These are phyloP conservation scores for Leptinotarsa rubiginosa DNA, from an alignment of 2,888 invertebrate species.

Conservation along the genomic window DNA sequence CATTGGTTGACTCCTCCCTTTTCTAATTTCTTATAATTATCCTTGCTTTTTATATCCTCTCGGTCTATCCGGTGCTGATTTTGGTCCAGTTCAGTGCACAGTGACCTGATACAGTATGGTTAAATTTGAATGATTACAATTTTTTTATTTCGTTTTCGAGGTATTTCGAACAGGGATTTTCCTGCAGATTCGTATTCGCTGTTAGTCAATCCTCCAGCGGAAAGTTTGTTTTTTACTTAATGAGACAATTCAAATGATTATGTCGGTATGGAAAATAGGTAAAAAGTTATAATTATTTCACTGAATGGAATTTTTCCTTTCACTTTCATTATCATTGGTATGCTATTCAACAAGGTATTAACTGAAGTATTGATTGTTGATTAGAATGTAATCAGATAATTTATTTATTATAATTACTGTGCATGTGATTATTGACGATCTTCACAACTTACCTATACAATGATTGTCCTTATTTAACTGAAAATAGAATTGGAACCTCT, in stretches of 20 bases:
- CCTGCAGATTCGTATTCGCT: no score
- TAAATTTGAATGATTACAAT: neutral
- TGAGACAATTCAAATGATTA: neutral
- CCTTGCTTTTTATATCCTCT: constrained; percentile 54
- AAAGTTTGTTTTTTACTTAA: no score
- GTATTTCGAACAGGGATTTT: neutral
- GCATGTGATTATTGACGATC: neutral
- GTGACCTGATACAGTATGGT: constrained; percentile 26
- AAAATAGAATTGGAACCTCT: no score
- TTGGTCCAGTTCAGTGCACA: constrained; percentile 41
- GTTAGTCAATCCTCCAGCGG: no score
- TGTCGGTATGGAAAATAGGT: neutral
- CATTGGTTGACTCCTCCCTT: constrained; percentile 60
- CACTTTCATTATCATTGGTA: constrained; percentile 22
- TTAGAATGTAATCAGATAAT: neutral
- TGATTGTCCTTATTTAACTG: neutral
- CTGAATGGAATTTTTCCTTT: constrained; percentile 27
- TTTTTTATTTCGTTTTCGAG: neutral
- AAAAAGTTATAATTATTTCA: constrained; percentile 10
- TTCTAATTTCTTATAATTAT: constrained; percentile 55
- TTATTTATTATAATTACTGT: neutral
- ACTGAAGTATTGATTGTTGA: neutral
- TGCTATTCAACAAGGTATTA: constrained; percentile 4
- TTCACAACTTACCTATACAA: neutral
- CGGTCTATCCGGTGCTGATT: constrained; percentile 40